Evolutionary conservation across 2,797 vertebrate species (phyloP), one percentile per base, ranked within the genome.

Genomic region (Enteromius thamalakanensis): DNA sequence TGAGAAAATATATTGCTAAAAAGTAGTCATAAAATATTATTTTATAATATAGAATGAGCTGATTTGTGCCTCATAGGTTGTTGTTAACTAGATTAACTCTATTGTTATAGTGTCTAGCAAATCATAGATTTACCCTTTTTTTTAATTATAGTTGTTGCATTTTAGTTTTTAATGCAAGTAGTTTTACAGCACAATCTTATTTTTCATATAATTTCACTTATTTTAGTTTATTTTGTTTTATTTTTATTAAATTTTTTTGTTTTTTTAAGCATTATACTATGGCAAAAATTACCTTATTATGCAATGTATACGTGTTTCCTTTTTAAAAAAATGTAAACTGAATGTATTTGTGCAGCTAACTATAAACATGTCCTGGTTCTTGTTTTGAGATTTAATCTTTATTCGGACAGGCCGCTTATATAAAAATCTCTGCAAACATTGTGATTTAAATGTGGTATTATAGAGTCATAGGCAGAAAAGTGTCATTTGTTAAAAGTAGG

Each of bases 401-500:
- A 10, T 62, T 80, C 34, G 29, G 51, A 29, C 6, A 49, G 34
- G 9, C 64, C 15, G n/a, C 49, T 80, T 26, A 42, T 40, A 3
- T 55, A n/a, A 67, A 64, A 23, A 53, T 62, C 60, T 5, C 26
- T 64, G n/a, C 47, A 71, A 60, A 71, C 51, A 29, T 21, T n/a
- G 23, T 40, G 42, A 29, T 51, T 74, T 42, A 51, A 53, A 51
- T 65, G 21, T 8, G 60, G 34, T 65, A 37, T 68, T 21, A 76
- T 67, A 55, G 21, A 29, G 45, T 65, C 45, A 75, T 12, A 23
- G 70, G 32, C 32, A 55, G 72, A 67, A 67, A 34, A n/a, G 7
- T 12, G 60, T 55, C 34, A 55, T 32, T 68, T 76, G 32, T 76
- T 67, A 68, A 67, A 67, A 67, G 71, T 67, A 62, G 60, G 6